Percentiles rank a stretch among this genome's conserved stretches.
phyloP scores from a whole-genome alignment of 2,113 vertebrate genomes.

The Tychaedon coryphoeus region DNA sequence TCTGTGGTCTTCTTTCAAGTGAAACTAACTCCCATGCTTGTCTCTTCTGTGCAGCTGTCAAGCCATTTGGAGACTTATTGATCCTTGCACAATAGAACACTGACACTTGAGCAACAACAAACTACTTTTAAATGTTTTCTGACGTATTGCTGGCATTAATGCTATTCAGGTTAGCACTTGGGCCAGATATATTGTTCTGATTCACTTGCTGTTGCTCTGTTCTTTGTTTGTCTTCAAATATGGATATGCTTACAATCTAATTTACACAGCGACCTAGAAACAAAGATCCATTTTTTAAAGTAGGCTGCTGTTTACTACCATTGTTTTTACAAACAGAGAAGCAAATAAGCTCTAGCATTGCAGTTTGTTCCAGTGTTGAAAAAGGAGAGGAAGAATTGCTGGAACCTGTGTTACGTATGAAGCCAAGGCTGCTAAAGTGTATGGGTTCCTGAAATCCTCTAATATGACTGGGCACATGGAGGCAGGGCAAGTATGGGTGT shows the following conservation, averaged over 20 bases:
- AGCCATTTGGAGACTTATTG: background rate
- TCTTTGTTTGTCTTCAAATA: background rate
- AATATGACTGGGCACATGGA: fast-evolving
- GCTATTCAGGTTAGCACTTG: background rate
- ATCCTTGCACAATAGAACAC: background rate
- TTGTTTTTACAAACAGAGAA: background rate
- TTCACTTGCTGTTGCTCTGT: background rate
- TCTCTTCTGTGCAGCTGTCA: background rate
- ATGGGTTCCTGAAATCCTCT: background rate
- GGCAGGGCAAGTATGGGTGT: background rate
- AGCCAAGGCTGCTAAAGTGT: background rate
- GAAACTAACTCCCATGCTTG: slow-evolving; percentile 16
- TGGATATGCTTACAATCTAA: background rate
- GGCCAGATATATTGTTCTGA: background rate
- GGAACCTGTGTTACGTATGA: background rate
- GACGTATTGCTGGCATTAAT: background rate
- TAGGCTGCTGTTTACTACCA: background rate
- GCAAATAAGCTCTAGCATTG: background rate
- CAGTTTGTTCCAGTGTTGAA: background rate
- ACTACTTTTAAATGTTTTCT: background rate
- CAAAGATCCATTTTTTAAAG: fast-evolving
- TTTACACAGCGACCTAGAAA: background rate
- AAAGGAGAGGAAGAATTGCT: background rate
- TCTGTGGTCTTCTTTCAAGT: slow-evolving; percentile 23
- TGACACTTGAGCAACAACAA: background rate